Evolutionary conservation across 1,140 invertebrate species (phyloP).

Genomic region (Riptortus pedestris): DNA sequence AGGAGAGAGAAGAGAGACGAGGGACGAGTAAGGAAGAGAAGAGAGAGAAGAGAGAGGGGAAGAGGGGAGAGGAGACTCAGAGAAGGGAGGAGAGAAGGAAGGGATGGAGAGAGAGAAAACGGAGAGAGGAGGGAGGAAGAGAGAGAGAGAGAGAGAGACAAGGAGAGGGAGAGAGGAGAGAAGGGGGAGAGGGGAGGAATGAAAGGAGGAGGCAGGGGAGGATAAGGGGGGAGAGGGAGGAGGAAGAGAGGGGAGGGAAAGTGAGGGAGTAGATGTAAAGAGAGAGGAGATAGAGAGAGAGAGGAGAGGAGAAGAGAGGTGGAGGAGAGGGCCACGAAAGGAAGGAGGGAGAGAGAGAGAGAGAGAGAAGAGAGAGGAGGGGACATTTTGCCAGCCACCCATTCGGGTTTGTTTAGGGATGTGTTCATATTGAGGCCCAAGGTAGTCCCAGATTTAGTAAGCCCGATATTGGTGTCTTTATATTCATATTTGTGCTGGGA

Average conservation of each 20-base stretch:
- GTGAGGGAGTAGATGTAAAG: neutral
- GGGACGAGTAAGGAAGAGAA: neutral
- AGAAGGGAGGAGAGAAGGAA: neutral
- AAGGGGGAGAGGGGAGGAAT: neutral
- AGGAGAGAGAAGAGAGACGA: neutral
- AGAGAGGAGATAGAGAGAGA: neutral
- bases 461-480: no score
- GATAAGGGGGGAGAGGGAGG: neutral
- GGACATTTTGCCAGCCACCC: no score
- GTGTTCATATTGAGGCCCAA: no score
- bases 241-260: neutral
- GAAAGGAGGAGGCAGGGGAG: neutral
- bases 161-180: neutral
- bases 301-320: neutral
- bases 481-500: no score
- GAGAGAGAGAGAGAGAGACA: neutral
- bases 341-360: constrained; percentile 2
- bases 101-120: no score
- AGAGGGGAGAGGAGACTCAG: neutral
- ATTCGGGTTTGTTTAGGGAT: no score
- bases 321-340: neutral
- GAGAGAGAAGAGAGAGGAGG: neutral
- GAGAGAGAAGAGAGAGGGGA: neutral
- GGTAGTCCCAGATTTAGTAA: no score
- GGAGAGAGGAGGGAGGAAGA: neutral